These are phyloP conservation scores for Liolophura sinensis DNA, from an alignment of 1,140 invertebrate species.

Conservation along the genomic window DNA sequence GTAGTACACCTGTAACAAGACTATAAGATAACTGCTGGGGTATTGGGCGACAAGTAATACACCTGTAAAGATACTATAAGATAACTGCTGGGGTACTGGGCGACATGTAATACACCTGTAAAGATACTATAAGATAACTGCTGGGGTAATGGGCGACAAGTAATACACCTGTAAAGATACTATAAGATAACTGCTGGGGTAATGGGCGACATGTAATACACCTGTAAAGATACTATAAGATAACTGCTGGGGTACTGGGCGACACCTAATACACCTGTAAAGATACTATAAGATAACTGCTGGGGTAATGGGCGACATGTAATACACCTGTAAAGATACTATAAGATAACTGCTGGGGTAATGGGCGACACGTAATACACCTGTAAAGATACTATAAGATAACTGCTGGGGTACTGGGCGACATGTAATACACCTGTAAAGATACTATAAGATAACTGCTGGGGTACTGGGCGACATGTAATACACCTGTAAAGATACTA, in stretches of 20 bases:
- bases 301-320: background rate
- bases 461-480: background rate
- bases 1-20: too few species aligned
- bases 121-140: background rate
- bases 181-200: conserved; percentile 17
- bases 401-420: background rate
- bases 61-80: background rate
- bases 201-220: conserved; percentile 26
- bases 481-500: background rate
- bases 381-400: too few species aligned
- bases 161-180: background rate
- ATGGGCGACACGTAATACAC: too few species aligned
- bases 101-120: too few species aligned
- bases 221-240: conserved; percentile 24
- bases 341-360: conserved; percentile 25
- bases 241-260: background rate
- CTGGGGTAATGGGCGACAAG: background rate
- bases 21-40: background rate
- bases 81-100: too few species aligned
- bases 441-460: conserved; percentile 4
- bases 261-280: background rate
- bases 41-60: background rate
- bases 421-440: background rate
- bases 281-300: background rate
- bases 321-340: background rate